A percentile compares a stretch with the other conserved stretches of the same genome.
Conservation (phyloP, 2,888 invertebrate genomes). For the Adelphocoris suturalis region DNA sequence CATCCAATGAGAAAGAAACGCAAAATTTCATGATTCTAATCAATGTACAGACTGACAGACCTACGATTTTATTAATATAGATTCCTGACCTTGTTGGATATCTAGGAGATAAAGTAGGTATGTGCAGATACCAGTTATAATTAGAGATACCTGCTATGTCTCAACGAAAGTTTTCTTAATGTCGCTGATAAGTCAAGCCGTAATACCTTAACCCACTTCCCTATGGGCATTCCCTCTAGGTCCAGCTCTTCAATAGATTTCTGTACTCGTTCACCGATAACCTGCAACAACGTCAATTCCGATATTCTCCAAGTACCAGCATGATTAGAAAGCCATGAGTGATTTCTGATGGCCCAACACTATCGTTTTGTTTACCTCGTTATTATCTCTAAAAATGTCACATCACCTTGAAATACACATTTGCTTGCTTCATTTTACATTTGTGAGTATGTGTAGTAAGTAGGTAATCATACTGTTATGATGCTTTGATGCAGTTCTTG, state of each 20-base stretch:
- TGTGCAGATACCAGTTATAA: neutral
- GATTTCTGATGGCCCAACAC: neutral
- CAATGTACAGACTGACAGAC: too few species aligned
- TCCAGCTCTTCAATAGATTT: constrained; percentile 50
- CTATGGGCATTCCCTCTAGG: constrained; percentile 54
- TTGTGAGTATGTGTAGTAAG: too few species aligned
- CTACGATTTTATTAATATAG: too few species aligned
- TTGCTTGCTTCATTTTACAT: too few species aligned
- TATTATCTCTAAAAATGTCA: neutral
- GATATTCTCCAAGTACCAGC: too few species aligned
- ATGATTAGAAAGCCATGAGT: neutral
- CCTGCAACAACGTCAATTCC: neutral
- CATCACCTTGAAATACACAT: neutral
- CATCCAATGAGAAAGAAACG: too few species aligned
- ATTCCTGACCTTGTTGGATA: too few species aligned
- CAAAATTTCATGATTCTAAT: too few species aligned
- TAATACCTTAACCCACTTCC: constrained; percentile 11
- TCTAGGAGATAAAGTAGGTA: too few species aligned
- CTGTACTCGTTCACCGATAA: constrained; percentile 51
- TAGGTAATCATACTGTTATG: too few species aligned
- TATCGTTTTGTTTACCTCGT: neutral
- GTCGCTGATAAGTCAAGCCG: constrained; percentile 38
- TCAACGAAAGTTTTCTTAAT: constrained; percentile 27
- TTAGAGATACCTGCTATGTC: constrained; percentile 32
- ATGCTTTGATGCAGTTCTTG: too few species aligned